Evolutionary conservation across 2,113 vertebrate genomes (phyloP).

Genomic region (Hippocampus comes): DNA sequence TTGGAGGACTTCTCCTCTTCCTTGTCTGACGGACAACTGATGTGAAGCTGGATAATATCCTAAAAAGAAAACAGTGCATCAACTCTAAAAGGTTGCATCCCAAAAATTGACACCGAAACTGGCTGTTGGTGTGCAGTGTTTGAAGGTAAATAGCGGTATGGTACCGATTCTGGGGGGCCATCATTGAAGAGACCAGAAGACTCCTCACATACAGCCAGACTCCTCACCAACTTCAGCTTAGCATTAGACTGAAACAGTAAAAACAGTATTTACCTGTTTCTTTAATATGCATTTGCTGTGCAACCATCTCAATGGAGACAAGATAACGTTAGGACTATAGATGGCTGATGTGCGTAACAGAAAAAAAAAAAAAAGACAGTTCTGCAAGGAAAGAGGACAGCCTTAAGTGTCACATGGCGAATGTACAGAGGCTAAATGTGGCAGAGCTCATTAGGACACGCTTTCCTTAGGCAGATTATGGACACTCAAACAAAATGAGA

Average conservation of each 20-base stretch:
- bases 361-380: background rate
- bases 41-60: slow-evolving; percentile 95
- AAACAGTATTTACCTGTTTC: background rate
- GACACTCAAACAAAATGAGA: background rate
- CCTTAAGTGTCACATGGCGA: background rate
- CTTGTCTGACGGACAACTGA: slow-evolving; percentile 97
- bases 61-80: slow-evolving; percentile 44
- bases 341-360: background rate
- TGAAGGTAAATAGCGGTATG: background rate
- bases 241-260: slow-evolving; percentile 85
- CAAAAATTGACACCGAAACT: background rate
- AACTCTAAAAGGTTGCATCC: background rate
- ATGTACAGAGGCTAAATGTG: slow-evolving; percentile 9
- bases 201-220: slow-evolving; percentile 96
- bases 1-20: slow-evolving; percentile 93
- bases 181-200: slow-evolving; percentile 86
- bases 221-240: slow-evolving; percentile 94
- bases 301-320: background rate
- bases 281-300: background rate
- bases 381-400: slow-evolving; percentile 7
- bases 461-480: slow-evolving; percentile 8
- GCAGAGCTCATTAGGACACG: slow-evolving; percentile 11
- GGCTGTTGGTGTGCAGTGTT: background rate
- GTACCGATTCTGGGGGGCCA: slow-evolving; percentile 81
- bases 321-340: background rate